Percentiles rank a stretch among this genome's conserved stretches.
Conservation (phyloP, 2,797 vertebrate species). For the Hydrolagus colliei region DNA sequence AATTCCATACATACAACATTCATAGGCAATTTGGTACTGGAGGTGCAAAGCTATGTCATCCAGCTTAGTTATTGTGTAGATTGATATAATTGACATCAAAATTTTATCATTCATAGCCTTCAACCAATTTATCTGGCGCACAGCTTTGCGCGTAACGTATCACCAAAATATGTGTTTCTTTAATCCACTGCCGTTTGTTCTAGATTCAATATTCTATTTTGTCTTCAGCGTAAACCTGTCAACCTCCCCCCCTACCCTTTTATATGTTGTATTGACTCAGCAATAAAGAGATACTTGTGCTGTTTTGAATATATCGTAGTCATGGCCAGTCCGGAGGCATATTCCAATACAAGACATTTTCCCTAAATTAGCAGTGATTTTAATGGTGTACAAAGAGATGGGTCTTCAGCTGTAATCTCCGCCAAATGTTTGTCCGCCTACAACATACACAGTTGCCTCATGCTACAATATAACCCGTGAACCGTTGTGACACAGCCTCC, state of each 20-base stretch:
- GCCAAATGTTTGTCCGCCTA: too few species aligned
- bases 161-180: slow-evolving; percentile 27
- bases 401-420: too few species aligned
- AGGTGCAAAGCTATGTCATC: background rate
- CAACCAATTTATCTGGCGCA: background rate
- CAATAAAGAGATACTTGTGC: too few species aligned
- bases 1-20: background rate
- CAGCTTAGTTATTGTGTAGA: background rate
- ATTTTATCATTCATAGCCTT: background rate
- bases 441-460: too few species aligned
- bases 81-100: background rate
- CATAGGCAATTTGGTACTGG: background rate
- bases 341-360: too few species aligned
- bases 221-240: background rate
- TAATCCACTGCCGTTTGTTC: background rate
- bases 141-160: background rate
- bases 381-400: too few species aligned
- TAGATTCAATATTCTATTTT: background rate
- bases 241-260: background rate
- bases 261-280: background rate
- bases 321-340: too few species aligned
- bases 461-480: too few species aligned
- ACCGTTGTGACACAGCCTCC: too few species aligned
- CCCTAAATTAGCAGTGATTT: too few species aligned
- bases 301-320: too few species aligned